Base-by-base conservation (phyloP, 1,140 invertebrate species). In the Panulirus ornatus region DNA sequence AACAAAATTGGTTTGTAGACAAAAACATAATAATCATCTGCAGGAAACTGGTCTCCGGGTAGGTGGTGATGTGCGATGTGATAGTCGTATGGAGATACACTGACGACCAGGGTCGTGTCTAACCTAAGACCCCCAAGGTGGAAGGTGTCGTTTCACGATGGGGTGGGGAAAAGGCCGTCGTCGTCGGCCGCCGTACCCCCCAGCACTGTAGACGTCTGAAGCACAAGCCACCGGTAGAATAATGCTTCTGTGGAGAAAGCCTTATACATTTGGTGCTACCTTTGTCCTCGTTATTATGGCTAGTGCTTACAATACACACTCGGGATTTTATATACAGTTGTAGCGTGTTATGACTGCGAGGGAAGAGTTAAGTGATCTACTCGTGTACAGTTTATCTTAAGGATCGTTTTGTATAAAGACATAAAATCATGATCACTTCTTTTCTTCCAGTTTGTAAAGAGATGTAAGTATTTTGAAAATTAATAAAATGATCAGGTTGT, bases 401-500 rank as follows among this genome's bases (percentile, higher is more conserved):
- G 36, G 44, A 47, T 22, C 22, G 44, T 78, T 78, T 78, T 78
- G 40, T 78, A 78, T 78, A 78, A 78, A 78, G 40, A 27, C 30
- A 47, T 14, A 78, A 47, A n/a, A 78, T 47, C 75, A 27, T 78
- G 75, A 78, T 78, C 75, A 47, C 75, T 44, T 40, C 42, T 78
- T 78, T 78, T 78, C 75, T 78, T 78, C 75, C 75, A 2, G 36
- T 78, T 78, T 78, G n/a, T 78, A 78, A 78, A 78, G 75, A 78
- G 75, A 78, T 78, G 75, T 78, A 78, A 44, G 40, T 78, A 78
- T 78, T 78, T 78, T 78, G 44, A 42, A 78, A 78, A 14, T 47
- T 78, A 78, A 78, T 78, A 78, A 78, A 78, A 78, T 44, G 36
- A 30, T 44, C 27, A 78, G 40, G 30, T 22, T 44, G 40, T 27